These are phyloP conservation scores for Eristalinus sepulchralis DNA, from an alignment of 2,888 invertebrate species.

Conservation along the genomic window DNA sequence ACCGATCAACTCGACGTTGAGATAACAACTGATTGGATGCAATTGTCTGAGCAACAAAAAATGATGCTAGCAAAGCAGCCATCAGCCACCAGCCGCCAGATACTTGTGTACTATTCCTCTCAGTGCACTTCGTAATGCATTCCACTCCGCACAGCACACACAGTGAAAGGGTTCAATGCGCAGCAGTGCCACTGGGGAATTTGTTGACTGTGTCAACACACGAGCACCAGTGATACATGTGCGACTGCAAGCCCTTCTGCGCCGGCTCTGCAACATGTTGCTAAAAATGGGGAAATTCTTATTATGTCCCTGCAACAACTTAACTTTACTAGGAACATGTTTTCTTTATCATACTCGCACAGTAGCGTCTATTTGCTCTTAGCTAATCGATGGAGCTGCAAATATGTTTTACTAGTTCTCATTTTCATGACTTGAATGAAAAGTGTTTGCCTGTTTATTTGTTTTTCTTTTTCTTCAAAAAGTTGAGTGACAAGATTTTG, in stretches of 20 bases:
- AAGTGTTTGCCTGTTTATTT: not conserved
- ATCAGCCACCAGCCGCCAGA: conserved; percentile 20
- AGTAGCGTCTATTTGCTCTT: conserved; percentile 23
- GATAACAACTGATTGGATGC: conserved; percentile 74
- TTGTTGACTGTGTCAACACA: conserved; percentile 54
- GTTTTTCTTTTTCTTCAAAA: not conserved
- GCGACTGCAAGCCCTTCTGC: conserved; percentile 54
- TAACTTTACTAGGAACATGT: conserved; percentile 10
- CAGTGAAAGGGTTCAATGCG: conserved; percentile 56
- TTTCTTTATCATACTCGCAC: not conserved
- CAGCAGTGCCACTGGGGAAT: conserved; percentile 58
- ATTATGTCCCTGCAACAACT: not conserved
- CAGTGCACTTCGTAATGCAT: conserved; percentile 57
- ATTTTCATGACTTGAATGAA: not conserved
- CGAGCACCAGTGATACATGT: conserved; percentile 37
- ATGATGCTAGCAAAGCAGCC: conserved; percentile 62
- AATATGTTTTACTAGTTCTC: not conserved
- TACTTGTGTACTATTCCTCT: conserved; percentile 16
- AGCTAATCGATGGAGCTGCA: not conserved
- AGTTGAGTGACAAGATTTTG: not conserved
- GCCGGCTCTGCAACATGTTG: conserved; percentile 68
- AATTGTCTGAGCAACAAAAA: conserved; percentile 64
- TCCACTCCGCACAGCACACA: conserved; percentile 40
- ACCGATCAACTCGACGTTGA: conserved; percentile 72
- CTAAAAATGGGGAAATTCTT: not conserved